These are phyloP conservation scores for Petroica traversi DNA, from an alignment of 2,113 vertebrate species.

Conservation along the genomic window DNA sequence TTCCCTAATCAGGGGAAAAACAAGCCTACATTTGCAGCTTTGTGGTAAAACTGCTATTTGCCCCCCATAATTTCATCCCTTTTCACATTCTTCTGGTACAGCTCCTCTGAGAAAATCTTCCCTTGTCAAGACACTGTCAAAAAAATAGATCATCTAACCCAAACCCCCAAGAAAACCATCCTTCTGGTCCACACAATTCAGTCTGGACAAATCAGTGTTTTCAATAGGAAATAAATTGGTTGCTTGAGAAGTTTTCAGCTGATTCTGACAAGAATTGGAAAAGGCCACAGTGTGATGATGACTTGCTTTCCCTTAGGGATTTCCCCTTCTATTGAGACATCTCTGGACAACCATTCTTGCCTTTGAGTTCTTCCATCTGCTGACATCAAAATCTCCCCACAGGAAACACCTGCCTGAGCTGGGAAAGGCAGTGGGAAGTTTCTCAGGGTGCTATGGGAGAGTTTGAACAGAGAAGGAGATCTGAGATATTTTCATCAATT, in stretches of 20 bases:
- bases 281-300: not conserved
- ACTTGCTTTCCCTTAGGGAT: not conserved
- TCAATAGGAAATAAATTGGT: not conserved
- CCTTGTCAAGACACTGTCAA: slow-evolving; percentile 2
- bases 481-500: not conserved
- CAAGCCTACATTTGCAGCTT: not conserved
- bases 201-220: not conserved
- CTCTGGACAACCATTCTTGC: not conserved
- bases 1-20: not conserved
- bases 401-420: slow-evolving; percentile 15
- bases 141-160: not conserved
- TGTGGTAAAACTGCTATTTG: not conserved
- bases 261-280: not conserved
- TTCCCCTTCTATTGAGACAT: not conserved
- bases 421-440: not conserved
- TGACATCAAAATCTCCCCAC: not conserved
- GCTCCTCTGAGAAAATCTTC: not conserved
- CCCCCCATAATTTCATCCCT: not conserved
- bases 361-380: not conserved
- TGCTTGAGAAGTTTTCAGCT: not conserved
- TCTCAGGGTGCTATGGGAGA: not conserved
- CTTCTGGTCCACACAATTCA: not conserved
- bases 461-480: not conserved
- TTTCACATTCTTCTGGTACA: not conserved
- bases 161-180: not conserved